Conservation (phyloP, 2,797 vertebrate genomes). For the Erethizon dorsatum region DNA sequence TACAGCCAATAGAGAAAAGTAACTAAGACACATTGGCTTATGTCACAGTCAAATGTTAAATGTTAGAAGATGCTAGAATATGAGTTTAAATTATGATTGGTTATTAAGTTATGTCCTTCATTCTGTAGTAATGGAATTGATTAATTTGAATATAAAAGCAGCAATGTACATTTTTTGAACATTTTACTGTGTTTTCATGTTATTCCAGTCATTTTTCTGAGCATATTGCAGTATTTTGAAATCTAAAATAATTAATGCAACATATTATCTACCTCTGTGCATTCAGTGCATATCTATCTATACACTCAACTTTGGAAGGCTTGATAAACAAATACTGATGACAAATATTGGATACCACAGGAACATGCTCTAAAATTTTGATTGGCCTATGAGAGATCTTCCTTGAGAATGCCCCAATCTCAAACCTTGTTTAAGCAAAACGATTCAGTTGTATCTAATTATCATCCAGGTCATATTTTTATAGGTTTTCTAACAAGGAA, state of each 20-base stretch:
- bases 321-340: conserved; percentile 13
- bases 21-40: neutral
- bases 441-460: neutral
- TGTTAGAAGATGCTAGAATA: neutral
- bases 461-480: neutral
- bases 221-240: neutral
- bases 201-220: neutral
- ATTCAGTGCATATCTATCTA: neutral
- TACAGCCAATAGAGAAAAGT: neutral
- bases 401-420: neutral
- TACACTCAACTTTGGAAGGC: neutral
- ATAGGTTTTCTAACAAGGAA: neutral
- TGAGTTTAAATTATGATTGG: neutral
- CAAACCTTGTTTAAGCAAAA: neutral
- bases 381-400: neutral
- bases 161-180: neutral
- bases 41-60: neutral
- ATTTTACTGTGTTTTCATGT: conserved; percentile 9
- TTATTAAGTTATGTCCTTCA: conserved; percentile 5
- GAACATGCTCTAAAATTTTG: neutral
- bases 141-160: conserved; percentile 43
- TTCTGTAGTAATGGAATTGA: neutral
- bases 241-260: neutral
- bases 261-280: neutral
- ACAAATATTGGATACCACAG: neutral